phyloP scores from a whole-genome alignment of 1,140 invertebrate genomes.

The Phenacoccus solenopsis region DNA sequence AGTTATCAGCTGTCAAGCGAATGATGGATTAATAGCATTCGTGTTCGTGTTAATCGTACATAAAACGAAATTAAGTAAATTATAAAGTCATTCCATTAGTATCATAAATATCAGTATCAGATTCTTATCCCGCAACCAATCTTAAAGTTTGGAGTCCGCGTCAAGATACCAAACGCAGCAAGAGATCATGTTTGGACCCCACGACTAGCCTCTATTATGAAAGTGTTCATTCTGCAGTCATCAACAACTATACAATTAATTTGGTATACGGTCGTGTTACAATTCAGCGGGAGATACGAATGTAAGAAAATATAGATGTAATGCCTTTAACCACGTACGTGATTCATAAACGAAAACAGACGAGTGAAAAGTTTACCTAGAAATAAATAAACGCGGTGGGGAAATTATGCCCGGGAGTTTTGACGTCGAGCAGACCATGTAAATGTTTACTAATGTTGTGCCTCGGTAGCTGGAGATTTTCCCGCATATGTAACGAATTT shows the following conservation, averaged over 20 bases:
- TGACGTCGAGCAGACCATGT: neutral
- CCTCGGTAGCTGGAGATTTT: neutral
- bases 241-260: conserved; percentile 18
- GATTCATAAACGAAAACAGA: too few species aligned
- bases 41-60: conserved; percentile 15
- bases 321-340: neutral
- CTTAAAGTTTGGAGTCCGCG: neutral
- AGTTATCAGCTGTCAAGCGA: conserved; percentile 6
- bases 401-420: neutral
- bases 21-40: conserved; percentile 14
- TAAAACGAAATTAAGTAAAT: conserved; percentile 11
- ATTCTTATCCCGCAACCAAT: neutral
- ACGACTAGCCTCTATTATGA: conserved; percentile 7
- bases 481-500: too few species aligned
- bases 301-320: conserved; percentile 3
- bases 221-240: conserved; percentile 16
- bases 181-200: conserved; percentile 7
- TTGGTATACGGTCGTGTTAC: conserved; percentile 11
- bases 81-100: conserved; percentile 14
- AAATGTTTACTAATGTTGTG: neutral
- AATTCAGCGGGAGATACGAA: conserved; percentile 8
- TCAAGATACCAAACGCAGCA: conserved; percentile 12
- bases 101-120: conserved; percentile 14
- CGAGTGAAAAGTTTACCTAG: too few species aligned
- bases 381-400: neutral